phyloP scores from a whole-genome alignment of 1,140 invertebrate species.

The Ostrea denselamellosa region DNA sequence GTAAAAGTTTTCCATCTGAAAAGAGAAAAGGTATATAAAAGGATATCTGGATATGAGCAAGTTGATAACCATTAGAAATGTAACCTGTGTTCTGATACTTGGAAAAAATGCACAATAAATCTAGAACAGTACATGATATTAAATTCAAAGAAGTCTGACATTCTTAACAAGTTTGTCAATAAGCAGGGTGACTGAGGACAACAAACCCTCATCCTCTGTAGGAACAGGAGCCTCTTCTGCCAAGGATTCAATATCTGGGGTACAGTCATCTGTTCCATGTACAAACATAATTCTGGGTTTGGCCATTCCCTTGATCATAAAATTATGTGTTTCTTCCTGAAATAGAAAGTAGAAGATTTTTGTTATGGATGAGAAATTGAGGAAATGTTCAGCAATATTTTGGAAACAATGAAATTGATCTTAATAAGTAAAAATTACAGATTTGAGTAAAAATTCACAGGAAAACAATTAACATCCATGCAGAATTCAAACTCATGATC shows the following conservation, averaged over 20 bases:
- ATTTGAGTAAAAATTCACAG: no score
- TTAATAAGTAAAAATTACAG: no score
- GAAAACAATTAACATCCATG: no score
- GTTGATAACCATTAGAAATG: neutral
- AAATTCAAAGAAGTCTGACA: no score
- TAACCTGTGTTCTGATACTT: no score
- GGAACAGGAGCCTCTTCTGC: slow-evolving; percentile 60
- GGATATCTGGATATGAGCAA: neutral
- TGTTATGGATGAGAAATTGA: no score
- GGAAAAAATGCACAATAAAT: no score
- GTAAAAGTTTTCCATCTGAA: slow-evolving; percentile 60
- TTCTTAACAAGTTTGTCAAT: no score
- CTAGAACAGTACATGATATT: no score
- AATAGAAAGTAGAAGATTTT: slow-evolving; percentile 45
- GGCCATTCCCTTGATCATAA: slow-evolving; percentile 72
- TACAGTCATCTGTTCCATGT: slow-evolving; percentile 68
- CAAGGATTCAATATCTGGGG: slow-evolving; percentile 74
- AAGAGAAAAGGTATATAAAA: neutral
- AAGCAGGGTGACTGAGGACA: neutral
- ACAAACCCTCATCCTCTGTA: slow-evolving; percentile 74
- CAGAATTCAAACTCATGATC: no score
- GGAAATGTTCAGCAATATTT: no score
- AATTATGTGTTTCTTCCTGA: slow-evolving; percentile 75
- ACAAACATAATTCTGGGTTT: slow-evolving; percentile 74
- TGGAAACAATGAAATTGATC: no score